A percentile compares a stretch with the other conserved stretches of the same genome.
Evolutionary conservation across 2,797 vertebrate genomes (phyloP).

Genomic region (Coregonus ussuriensis): DNA sequence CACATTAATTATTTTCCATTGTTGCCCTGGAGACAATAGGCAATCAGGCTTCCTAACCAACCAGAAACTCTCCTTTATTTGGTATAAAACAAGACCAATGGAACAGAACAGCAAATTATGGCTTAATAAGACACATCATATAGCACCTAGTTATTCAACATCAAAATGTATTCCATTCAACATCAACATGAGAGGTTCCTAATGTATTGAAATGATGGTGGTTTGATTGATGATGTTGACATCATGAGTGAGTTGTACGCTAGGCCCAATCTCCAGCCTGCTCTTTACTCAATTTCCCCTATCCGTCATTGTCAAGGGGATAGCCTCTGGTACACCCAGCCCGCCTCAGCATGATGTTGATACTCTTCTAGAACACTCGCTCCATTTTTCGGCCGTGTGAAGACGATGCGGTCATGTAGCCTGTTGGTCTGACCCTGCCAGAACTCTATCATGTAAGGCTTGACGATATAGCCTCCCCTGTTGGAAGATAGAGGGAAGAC

Average conservation of each 20-base stretch:
- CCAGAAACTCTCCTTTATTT: not conserved
- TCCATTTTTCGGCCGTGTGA: constrained; percentile 68
- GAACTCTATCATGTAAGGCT: constrained; percentile 86
- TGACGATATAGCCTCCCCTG: constrained; percentile 92
- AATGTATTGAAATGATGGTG: not conserved
- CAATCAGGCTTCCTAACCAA: not conserved
- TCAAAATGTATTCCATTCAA: no score
- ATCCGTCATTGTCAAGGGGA: constrained; percentile 74
- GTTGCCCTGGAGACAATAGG: not conserved
- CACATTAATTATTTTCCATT: not conserved
- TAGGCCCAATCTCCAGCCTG: not conserved
- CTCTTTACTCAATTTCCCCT: not conserved
- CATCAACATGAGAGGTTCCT: constrained; percentile 5
- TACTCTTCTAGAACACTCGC: constrained; percentile 62
- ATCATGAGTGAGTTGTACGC: no score
- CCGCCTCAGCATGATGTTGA: constrained; percentile 77
- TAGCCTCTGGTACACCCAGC: constrained; percentile 88
- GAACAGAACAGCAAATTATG: constrained; percentile 3
- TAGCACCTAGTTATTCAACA: constrained; percentile 9
- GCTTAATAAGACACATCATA: constrained; percentile 8
- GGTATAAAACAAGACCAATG: not conserved
- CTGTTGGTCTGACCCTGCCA: constrained; percentile 97
- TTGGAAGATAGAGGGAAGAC: not conserved
- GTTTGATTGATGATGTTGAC: no score
- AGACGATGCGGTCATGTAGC: constrained; percentile 93